A percentile compares a stretch with the other conserved stretches of the same genome.
Conservation (phyloP, 2,113 vertebrate genomes). For the Podarcis cretensis region DNA sequence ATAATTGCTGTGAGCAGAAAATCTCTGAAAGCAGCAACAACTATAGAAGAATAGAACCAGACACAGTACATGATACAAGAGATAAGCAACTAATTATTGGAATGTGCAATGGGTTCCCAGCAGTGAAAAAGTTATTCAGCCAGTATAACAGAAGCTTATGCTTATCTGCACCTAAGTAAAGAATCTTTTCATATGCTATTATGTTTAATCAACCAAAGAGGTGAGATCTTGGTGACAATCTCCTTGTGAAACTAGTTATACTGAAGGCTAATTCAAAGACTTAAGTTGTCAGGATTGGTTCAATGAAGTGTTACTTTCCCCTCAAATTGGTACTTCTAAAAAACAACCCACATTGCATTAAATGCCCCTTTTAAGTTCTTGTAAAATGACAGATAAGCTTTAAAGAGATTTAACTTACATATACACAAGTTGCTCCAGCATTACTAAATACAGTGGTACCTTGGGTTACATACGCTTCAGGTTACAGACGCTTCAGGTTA, state of each 20-base stretch:
- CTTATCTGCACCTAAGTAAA: not conserved
- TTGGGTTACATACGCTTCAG: no score
- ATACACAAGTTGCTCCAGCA: not conserved
- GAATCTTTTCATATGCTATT: not conserved
- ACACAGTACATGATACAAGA: not conserved
- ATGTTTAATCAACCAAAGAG: constrained; percentile 6
- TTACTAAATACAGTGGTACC: not conserved
- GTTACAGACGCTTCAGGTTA: no score
- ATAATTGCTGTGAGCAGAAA: not conserved
- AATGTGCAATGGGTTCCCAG: not conserved
- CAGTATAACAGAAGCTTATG: not conserved
- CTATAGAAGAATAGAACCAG: not conserved
- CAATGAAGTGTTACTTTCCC: not conserved
- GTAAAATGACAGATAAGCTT: not conserved
- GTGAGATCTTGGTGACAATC: not conserved
- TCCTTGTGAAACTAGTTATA: not conserved
- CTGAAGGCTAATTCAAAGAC: not conserved
- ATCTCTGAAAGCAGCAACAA: not conserved
- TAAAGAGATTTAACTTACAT: not conserved
- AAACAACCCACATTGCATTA: not conserved
- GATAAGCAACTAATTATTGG: not conserved
- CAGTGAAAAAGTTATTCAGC: not conserved
- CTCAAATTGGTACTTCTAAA: no score
- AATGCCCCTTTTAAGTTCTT: not conserved
- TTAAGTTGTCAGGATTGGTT: not conserved